These are phyloP conservation scores for Hoplostethus atlanticus DNA, from an alignment of 2,797 vertebrate species.

Conservation along the genomic window DNA sequence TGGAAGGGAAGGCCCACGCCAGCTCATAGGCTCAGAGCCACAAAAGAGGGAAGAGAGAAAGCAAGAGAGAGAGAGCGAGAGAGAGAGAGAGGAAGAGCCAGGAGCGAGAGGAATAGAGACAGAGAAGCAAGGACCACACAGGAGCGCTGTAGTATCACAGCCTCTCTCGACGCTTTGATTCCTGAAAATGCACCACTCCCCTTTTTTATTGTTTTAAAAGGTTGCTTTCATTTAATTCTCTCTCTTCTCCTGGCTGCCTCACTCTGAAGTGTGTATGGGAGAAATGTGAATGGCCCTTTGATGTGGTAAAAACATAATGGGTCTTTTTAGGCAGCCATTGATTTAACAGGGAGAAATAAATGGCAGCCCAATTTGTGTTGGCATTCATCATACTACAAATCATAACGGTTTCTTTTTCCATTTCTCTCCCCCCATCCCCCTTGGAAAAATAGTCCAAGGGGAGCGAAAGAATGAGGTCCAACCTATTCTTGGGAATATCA, in stretches of 20 bases:
- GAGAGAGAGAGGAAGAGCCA: conserved; percentile 18
- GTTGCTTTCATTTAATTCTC: conserved; percentile 42
- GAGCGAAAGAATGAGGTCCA: conserved; percentile 42
- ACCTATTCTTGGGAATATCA: conserved; percentile 63
- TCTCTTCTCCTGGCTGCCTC: conserved; percentile 16
- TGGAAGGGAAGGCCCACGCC: conserved; percentile 77
- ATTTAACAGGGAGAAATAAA: conserved; percentile 53
- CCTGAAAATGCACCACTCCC: conserved; percentile 33
- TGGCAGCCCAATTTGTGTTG: conserved; percentile 73
- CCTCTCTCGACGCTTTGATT: conserved; percentile 59
- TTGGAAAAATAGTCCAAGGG: conserved; percentile 58
- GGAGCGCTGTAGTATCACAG: conserved; percentile 54
- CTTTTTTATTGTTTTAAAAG: conserved; percentile 69
- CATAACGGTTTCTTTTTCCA: conserved; percentile 69
- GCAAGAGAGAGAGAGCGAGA: conserved; percentile 24
- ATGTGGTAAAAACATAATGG: conserved; percentile 74
- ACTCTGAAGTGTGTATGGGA: conserved; percentile 50
- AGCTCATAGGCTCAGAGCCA: conserved; percentile 84
- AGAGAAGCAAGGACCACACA: conserved; percentile 77
- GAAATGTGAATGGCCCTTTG: conserved; percentile 65
- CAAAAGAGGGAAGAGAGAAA: conserved; percentile 47
- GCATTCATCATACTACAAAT: conserved; percentile 69
- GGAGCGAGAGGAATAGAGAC: conserved; percentile 30
- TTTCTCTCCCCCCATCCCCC: conserved; percentile 37
- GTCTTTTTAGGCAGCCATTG: conserved; percentile 56